Evolutionary conservation across 2,797 vertebrate species (phyloP).

Genomic region (Hemitrygon akajei): DNA sequence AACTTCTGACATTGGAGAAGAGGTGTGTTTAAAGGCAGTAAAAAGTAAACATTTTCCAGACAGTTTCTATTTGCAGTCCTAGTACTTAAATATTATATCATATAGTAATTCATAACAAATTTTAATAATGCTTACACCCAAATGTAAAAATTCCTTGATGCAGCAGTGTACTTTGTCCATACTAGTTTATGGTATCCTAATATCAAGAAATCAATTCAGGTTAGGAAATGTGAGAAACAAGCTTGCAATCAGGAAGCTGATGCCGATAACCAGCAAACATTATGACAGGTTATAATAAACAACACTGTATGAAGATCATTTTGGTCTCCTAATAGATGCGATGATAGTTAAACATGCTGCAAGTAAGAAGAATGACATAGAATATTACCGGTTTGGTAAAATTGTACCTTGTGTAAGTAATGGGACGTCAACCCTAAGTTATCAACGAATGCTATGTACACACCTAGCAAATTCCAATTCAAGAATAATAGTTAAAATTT

Average conservation of each 20-base stretch:
- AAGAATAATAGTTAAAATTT: background rate
- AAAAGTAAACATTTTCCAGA: background rate
- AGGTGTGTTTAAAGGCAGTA: background rate
- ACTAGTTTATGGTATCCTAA: background rate
- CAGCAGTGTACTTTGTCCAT: background rate
- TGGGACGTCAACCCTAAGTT: background rate
- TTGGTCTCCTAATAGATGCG: background rate
- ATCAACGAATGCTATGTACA: background rate
- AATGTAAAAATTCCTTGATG: background rate
- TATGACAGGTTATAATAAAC: background rate
- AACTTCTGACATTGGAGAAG: background rate
- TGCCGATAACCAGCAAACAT: background rate
- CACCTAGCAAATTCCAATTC: background rate
- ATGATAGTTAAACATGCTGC: background rate
- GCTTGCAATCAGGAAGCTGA: background rate
- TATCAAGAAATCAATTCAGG: background rate
- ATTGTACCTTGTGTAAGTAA: background rate
- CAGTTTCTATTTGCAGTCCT: background rate
- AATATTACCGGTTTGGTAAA: background rate
- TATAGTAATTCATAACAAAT: background rate
- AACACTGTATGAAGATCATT: background rate
- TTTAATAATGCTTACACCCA: background rate
- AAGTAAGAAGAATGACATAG: background rate
- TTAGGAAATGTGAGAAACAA: background rate
- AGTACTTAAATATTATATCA: background rate